Percentiles rank a stretch among this genome's conserved stretches.
Evolutionary conservation across 2,113 vertebrate genomes (phyloP).

Genomic region (Scortum barcoo): DNA sequence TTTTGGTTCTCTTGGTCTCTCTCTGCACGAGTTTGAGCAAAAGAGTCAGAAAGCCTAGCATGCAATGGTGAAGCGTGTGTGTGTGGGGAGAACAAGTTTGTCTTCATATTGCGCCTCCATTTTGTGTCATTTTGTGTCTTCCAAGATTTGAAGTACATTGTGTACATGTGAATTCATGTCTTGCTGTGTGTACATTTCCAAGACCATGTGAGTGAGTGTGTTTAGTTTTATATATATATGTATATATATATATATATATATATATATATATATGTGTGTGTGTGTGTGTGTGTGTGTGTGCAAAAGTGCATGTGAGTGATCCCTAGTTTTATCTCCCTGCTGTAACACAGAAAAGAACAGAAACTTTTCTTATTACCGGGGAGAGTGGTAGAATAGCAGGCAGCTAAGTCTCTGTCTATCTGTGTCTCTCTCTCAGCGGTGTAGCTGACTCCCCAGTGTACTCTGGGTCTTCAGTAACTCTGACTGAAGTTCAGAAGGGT

Average conservation of each 20-base stretch:
- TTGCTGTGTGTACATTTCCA: neutral
- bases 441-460: conserved; percentile 80
- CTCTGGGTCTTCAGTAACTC: conserved; percentile 80
- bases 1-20: conserved; percentile 48
- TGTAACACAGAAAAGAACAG: conserved; percentile 79
- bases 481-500: conserved; percentile 84
- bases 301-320: conserved; percentile 67
- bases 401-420: conserved; percentile 82
- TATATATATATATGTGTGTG: neutral
- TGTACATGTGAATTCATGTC: neutral
- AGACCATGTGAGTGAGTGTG: conserved; percentile 15
- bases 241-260: neutral
- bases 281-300: conserved; percentile 28
- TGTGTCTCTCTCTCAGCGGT: conserved; percentile 77
- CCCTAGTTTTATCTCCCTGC: conserved; percentile 81
- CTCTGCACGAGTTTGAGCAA: conserved; percentile 36
- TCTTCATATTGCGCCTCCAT: conserved; percentile 27
- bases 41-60: conserved; percentile 47
- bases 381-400: conserved; percentile 80
- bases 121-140: conserved; percentile 52
- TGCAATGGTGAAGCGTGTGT: conserved; percentile 1
- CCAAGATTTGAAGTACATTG: conserved; percentile 22
- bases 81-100: conserved; percentile 24
- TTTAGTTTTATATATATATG: neutral
- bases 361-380: conserved; percentile 87